Evolutionary conservation across 2,113 vertebrate genomes (phyloP).

Genomic region (Ellobius talpinus): DNA sequence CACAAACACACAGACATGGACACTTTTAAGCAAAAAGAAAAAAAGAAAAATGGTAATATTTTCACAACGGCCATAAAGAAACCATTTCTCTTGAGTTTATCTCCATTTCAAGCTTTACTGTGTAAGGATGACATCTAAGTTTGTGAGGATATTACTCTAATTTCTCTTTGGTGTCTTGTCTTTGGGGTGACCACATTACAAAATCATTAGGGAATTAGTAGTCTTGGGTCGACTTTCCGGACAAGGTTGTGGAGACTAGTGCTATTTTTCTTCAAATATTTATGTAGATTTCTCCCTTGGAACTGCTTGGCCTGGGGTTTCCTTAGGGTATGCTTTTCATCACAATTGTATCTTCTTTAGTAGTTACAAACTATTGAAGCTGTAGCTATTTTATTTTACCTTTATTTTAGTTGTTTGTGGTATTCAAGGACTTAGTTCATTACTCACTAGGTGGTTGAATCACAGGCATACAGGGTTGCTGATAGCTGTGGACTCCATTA

Average conservation of each 20-base stretch:
- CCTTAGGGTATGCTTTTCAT: not conserved
- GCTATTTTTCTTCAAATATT: not conserved
- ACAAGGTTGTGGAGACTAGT: not conserved
- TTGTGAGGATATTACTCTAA: not conserved
- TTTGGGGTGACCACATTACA: not conserved
- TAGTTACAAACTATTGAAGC: not conserved
- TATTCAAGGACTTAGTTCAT: not conserved
- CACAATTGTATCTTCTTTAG: not conserved
- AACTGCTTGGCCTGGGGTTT: not conserved
- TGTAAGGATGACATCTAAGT: not conserved
- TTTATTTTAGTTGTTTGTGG: not conserved
- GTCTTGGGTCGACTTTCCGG: not conserved
- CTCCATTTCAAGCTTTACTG: conserved; percentile 27
- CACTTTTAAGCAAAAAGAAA: not conserved
- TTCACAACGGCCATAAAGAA: conserved; percentile 4
- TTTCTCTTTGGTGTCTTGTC: not conserved
- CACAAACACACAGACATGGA: not conserved
- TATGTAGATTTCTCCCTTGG: not conserved
- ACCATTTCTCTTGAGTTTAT: not conserved
- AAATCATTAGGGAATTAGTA: not conserved
- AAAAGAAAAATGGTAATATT: not conserved
- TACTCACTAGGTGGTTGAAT: not conserved
- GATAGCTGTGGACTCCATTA: not conserved
- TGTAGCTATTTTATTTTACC: not conserved
- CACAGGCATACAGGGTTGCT: not conserved